Base-by-base conservation (phyloP, 2,888 invertebrate species). In the Cheilosia pagana region DNA sequence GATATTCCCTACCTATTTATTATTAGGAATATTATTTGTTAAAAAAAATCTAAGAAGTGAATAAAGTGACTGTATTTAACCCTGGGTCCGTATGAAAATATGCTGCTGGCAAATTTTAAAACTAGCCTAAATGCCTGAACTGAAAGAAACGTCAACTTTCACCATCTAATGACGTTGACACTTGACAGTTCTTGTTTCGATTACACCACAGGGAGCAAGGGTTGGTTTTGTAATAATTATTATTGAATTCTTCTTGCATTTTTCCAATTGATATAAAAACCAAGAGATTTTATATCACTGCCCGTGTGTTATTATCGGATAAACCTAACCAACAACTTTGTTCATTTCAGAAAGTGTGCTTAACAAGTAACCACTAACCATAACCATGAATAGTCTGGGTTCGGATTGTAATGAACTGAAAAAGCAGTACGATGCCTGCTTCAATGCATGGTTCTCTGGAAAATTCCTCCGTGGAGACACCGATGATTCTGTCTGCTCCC, bases 381-480 rank as follows among this genome's bases (percentile, higher is more conserved):
- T 85, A 87, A 89, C 50, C 62, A 98, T 99, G 99, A 97, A 98
- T 92, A 99, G 99, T 91, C 96, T 99, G 89, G 98, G 98, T 41
- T 95, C 96, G 89, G 95, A 97, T 89, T 99, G 99, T 92, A 98
- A 96, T 89, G 96, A 98, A 87, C 92, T 98, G 81, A 99, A 99
- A 92, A 95, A 95, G 89, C 94, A 96, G 90, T 98, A 98, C 90
- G 98, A 98, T 91, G 95, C 95, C 75, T 98, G 98, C 92, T 98
- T 98, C 91, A 97, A 98, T 92, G 93, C 93, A 83, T 98, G 98
- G 98, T 98, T 98, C 93, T 95, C 97, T 21, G 97, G 98, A 81
- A 95, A 95, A 89, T 98, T 98, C 92, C 92, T 98, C 57, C 97
- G 96, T 93, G 97, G 97, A 10, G 93, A 95, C 86, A 94, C 94